Evolutionary conservation across 1,140 invertebrate genomes (phyloP), one percentile per base, ranked within the genome.

Genomic region (Nomia melanderi): DNA sequence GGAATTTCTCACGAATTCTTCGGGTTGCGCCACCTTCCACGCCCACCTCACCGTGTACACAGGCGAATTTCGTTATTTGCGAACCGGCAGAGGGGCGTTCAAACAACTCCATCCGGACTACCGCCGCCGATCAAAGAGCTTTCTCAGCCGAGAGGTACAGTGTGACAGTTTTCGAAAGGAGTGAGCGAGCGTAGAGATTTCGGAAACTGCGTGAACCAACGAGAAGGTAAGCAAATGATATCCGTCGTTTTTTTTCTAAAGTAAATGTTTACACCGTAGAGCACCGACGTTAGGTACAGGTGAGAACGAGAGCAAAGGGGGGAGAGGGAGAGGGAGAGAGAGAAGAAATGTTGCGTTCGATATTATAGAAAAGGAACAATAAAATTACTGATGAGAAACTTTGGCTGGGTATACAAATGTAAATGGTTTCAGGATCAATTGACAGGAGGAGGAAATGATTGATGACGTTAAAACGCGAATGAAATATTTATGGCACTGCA

Each of bases 41-140:
- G 23, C 1, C 14, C 1, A 23, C 2, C 14, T 17, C 4, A 23
- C 20, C 44, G 41, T 60, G 57, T 67, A 75, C 53, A 75, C 73
- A 7, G 73, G 29, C 63, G 59, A 75, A 75, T 75, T 75, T 75
- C 53, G 73, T 57, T 75, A 75, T 75, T 75, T 75, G 73, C 63
- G 29, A 67, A 47, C 29, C 17, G 27, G n/a, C 17, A 33, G 63
- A 47, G 63, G 17, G 25, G 14, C 39, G 53, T 36, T 25, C 54
- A 23, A 67, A 59, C 39, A 64, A 36, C 73, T 47, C 47, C 39
- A 29, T 23, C 14, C 47, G 53, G 31, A 29, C 39, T 44, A 14
- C 12, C 23, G 27, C 36, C 27, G 29, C n/a, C 53, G 53, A 75
- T 75, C 63, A 75, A 75, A 66, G 63, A 29, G 53, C 17, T 20